A percentile compares a stretch with the other conserved stretches of the same genome.
Conservation (phyloP, 2,888 invertebrate species). For the Phyto melanocephala region DNA sequence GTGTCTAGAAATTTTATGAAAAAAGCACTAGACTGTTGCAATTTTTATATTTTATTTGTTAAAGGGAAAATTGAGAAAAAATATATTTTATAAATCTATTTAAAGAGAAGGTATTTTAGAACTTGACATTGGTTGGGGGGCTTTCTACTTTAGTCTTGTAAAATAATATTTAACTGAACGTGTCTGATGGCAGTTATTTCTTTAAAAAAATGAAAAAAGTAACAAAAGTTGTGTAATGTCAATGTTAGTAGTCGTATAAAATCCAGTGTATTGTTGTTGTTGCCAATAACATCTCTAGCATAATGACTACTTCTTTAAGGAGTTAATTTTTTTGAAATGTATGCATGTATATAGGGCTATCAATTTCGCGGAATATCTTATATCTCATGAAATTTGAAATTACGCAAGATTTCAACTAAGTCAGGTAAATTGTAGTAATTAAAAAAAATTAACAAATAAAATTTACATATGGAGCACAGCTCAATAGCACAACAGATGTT, state of each 20-base stretch:
- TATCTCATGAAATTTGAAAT: too few species aligned
- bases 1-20: constrained; percentile 32
- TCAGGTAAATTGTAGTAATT: too few species aligned
- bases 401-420: too few species aligned
- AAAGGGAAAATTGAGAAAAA: too few species aligned
- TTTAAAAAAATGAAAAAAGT: not conserved
- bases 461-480: too few species aligned
- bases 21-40: constrained; percentile 61
- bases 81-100: too few species aligned
- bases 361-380: too few species aligned
- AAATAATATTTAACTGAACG: constrained; percentile 36
- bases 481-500: too few species aligned
- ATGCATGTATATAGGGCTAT: too few species aligned
- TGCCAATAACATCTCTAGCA: constrained; percentile 38
- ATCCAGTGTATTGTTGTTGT: not conserved
- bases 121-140: constrained; percentile 51
- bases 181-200: constrained; percentile 10
- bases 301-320: too few species aligned
- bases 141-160: not conserved
- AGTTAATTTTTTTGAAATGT: too few species aligned
- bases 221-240: not conserved
- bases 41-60: constrained; percentile 13
- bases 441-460: too few species aligned
- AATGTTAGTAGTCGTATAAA: constrained; percentile 45
- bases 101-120: not conserved